Base-by-base conservation (phyloP, 2,888 invertebrate species). In the Pandemis cinnamomeana region DNA sequence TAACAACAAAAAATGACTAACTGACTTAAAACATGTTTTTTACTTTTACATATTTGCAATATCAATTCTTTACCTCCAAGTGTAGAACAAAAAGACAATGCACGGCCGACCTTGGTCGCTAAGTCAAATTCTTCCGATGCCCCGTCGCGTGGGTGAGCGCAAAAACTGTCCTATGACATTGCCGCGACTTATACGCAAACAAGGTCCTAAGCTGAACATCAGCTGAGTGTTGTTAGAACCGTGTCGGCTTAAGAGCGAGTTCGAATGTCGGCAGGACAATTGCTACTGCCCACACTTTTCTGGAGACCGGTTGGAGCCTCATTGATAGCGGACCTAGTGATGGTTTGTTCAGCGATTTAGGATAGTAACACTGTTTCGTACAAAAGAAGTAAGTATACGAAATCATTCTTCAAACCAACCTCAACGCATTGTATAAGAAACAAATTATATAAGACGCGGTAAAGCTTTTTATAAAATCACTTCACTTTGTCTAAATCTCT, bases 151-250 rank as follows among this genome's bases (percentile, higher is more conserved):
- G 91, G 93, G 93, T 89, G 91, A 88, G 82, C 86, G 90, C 92
- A 93, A 94, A 94, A 93, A 94, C 93, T 94, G 89, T 93, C 91
- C 91, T 92, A 90, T 92, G 91, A 92, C 92, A 92, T 92, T 94
- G 92, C 85, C 74, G 75, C 71, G 75, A 20, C 75, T 78, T 84
- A 51, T 81, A 80, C 13, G 81, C 10, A 64, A 75, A 91, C 89
- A 92, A 67, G 80, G 92, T 92, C 86, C 88, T 84, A 86, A 67
- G 71, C 77, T 72, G 71, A 48, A 72, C 71, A 74, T 69, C 55
- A 75, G 75, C 58, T 46, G 76, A 67, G 71, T 46, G 63, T 62
- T 81, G 71, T 80, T 90, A 78, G 89, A 88, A 92, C 92, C 82
- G 85, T 92, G 89, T 91, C 79, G 15, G 70, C 71, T 78, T 87